phyloP scores from a whole-genome alignment of 2,888 invertebrate genomes.

The Odontocolon sp. region DNA sequence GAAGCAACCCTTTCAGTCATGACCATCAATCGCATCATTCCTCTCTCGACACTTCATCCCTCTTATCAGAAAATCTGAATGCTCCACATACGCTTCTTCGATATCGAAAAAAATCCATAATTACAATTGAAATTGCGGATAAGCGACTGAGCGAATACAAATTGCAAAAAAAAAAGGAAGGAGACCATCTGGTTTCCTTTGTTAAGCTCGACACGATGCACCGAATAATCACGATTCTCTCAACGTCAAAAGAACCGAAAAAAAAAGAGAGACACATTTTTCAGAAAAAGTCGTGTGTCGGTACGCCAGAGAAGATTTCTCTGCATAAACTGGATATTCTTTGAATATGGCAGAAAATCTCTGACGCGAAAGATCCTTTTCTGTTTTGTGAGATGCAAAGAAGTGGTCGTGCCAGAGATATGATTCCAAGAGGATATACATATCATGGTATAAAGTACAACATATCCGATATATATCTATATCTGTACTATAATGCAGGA shows the following conservation, averaged over 20 bases:
- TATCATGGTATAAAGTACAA: constrained; percentile 31
- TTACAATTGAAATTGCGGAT: too few relatives aligned
- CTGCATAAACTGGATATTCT: background rate
- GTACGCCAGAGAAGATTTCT: background rate
- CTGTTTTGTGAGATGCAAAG: background rate
- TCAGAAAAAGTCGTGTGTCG: background rate
- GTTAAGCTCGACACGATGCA: background rate
- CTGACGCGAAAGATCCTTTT: constrained; percentile 4
- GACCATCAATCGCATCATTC: background rate
- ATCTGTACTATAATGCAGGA: constrained; percentile 9
- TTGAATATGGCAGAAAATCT: constrained; percentile 17
- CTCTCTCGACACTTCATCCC: background rate
- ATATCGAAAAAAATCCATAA: too few relatives aligned
- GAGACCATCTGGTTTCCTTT: too few relatives aligned
- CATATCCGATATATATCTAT: background rate
- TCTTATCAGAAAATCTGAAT: too few relatives aligned
- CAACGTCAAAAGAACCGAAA: background rate
- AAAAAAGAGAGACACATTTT: background rate
- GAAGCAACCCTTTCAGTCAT: background rate
- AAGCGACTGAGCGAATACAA: too few relatives aligned
- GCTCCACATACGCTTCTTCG: too few relatives aligned
- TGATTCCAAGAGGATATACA: constrained; percentile 44
- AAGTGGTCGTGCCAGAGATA: constrained; percentile 54
- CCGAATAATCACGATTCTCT: background rate
- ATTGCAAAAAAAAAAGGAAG: background rate